Evolutionary conservation across 1,140 invertebrate genomes (phyloP).

Genomic region (Bradynema listronoti): DNA sequence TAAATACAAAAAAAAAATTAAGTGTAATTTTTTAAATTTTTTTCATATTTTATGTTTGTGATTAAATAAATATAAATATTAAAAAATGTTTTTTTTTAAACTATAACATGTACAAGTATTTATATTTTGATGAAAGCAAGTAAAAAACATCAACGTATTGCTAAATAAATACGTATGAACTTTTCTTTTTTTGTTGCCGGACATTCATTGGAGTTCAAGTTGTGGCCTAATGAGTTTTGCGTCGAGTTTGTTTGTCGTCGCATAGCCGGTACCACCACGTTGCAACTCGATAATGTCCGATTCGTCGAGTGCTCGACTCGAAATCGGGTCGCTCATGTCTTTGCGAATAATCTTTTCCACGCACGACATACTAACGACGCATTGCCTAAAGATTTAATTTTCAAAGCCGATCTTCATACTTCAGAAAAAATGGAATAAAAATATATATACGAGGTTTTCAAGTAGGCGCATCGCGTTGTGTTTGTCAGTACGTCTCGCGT

Average conservation of each 20-base stretch:
- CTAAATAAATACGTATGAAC: no score
- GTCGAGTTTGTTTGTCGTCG: constrained; percentile 51
- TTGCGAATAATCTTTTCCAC: constrained; percentile 91
- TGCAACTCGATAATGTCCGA: constrained; percentile 69
- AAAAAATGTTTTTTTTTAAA: no score
- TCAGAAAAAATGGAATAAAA: not conserved
- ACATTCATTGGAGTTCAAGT: constrained; percentile 47
- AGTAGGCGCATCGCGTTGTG: constrained; percentile 81
- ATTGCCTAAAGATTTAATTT: constrained; percentile 67
- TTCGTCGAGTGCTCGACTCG: constrained; percentile 76
- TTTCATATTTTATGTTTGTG: no score
- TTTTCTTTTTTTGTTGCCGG: no score
- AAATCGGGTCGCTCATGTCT: constrained; percentile 91
- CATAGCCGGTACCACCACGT: constrained; percentile 54
- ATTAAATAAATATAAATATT: no score
- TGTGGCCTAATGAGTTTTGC: constrained; percentile 49
- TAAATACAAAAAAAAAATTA: no score
- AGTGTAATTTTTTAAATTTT: no score
- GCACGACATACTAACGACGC: constrained; percentile 90
- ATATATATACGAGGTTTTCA: constrained; percentile 65
- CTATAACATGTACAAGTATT: no score
- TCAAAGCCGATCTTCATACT: not conserved
- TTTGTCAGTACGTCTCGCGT: constrained; percentile 91
- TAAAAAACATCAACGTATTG: no score
- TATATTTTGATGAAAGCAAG: no score